Evolutionary conservation across 2,113 vertebrate species (phyloP), one percentile per base, ranked within the genome.

Genomic region (Cyanoramphus novaezelandiae): DNA sequence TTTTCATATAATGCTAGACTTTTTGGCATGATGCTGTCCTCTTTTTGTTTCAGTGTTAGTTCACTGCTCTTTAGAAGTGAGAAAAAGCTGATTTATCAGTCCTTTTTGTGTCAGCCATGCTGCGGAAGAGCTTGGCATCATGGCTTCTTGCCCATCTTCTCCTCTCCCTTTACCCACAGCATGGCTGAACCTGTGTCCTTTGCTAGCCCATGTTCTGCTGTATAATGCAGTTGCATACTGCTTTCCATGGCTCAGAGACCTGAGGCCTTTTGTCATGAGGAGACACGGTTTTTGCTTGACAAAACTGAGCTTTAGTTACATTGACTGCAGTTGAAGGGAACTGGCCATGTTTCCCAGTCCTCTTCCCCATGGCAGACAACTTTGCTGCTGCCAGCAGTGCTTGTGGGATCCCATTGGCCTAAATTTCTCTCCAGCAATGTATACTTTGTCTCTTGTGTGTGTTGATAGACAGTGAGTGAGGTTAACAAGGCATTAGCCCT

Each of bases 141-240:
- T 0, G 6, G n/a, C 44, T 64, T 63, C 52, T 47, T 74, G 28
- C n/a, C 35, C 13, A 11, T 46, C 81, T 41, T 39, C 70, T 63
- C 20, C 31, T 77, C 15, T 76, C 23, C 11, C 20, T 78, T 31
- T 37, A 4, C 28, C 43, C 72, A 11, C 31, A 8, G 23, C 0
- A 1, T 23, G 39, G 23, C 70, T 21, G 29, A 68, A 5, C 5
- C 20, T 0, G 0, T 35, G 35, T 31, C 29, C 60, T n/a, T 65
- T 1, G 1, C 9, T 8, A 28, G 21, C 21, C 55, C 2, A 2
- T 41, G 75, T 65, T 50, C 1, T 20, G 65, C 43, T 17, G 31
- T 27, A 69, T 7, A 6, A 8, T 0, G 1, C 39, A 28, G 70
- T 67, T 67, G 11, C 3, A 5, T 60, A 18, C 46, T 49, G 52